Conservation (phyloP, 2,797 vertebrate species). For the Ambastaia sidthimunki region DNA sequence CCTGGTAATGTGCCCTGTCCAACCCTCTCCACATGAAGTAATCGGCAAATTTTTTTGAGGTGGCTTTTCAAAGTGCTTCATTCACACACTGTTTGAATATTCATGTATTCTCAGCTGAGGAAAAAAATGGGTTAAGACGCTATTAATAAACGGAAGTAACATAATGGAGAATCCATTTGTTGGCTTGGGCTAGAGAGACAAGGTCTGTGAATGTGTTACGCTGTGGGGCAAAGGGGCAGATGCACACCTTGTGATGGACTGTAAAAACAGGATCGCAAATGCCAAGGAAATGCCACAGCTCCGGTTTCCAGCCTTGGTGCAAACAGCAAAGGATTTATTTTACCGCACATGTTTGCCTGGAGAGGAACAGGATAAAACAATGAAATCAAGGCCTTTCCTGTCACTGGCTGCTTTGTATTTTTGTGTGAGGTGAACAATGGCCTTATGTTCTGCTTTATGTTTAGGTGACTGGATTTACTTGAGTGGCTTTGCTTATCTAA, state of each 20-base stretch:
- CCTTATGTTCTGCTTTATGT: conserved; percentile 22
- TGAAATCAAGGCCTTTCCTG: conserved; percentile 22
- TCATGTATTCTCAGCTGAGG: conserved; percentile 51
- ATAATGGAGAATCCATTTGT: conserved; percentile 52
- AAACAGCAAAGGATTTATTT: conserved; percentile 45
- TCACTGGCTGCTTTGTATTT: conserved; percentile 33
- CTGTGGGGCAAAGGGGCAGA: conserved; percentile 25
- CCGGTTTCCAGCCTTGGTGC: conserved; percentile 31
- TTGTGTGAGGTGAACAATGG: conserved; percentile 42
- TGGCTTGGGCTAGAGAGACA: conserved; percentile 48
- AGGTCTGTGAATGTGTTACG: conserved; percentile 52
- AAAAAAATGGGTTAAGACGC: conserved; percentile 41
- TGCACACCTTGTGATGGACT: conserved; percentile 42
- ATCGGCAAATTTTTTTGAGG: conserved; percentile 19
- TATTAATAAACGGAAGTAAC: conserved; percentile 53
- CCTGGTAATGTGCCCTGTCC: not conserved
- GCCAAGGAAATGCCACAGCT: conserved; percentile 51
- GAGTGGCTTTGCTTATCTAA: conserved; percentile 32
- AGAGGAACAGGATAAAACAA: conserved; percentile 36
- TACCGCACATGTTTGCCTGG: conserved; percentile 30
- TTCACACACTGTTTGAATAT: conserved; percentile 51
- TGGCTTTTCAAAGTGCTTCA: conserved; percentile 34
- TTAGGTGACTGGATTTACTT: not conserved
- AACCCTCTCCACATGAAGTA: conserved; percentile 14
- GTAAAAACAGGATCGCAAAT: conserved; percentile 48